Percentiles rank a stretch among this genome's conserved stretches.
phyloP scores from a whole-genome alignment of 2,113 vertebrate species.

The Brachirus orientalis region DNA sequence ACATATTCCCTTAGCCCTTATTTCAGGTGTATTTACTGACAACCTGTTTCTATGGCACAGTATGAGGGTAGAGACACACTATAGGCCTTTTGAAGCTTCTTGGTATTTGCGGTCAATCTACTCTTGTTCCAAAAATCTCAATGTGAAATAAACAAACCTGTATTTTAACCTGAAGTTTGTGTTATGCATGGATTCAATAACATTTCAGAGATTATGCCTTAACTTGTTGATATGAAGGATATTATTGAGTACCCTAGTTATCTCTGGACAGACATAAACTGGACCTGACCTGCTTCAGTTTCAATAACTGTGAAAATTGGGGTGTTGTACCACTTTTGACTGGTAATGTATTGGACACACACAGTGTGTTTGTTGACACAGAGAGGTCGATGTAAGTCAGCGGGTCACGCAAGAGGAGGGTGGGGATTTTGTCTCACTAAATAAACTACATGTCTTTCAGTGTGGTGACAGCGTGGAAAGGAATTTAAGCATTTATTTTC shows the following conservation, averaged over 20 bases:
- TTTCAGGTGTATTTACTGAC: constrained; percentile 59
- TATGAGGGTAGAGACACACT: constrained; percentile 46
- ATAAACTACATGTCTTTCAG: constrained; percentile 8
- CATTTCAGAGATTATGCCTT: too few relatives aligned
- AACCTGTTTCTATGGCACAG: constrained; percentile 35
- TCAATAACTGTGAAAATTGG: not conserved
- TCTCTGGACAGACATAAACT: not conserved
- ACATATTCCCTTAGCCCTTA: constrained; percentile 29
- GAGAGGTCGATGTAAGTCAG: not conserved
- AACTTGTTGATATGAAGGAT: too few relatives aligned
- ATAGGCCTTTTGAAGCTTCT: constrained; percentile 14
- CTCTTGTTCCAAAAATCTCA: constrained; percentile 36
- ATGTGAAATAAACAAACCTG: constrained; percentile 43
- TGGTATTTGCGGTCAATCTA: constrained; percentile 36
- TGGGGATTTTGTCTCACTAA: not conserved
- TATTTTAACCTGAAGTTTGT: constrained; percentile 7
- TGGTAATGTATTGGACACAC: not conserved
- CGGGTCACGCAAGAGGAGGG: not conserved
- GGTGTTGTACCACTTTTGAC: too few relatives aligned
- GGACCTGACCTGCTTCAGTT: too few relatives aligned
- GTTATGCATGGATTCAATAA: not conserved
- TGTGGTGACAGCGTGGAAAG: not conserved
- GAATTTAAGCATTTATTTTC: constrained; percentile 7
- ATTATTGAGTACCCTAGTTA: not conserved
- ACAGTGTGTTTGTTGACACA: constrained; percentile 20